phyloP scores from a whole-genome alignment of 2,113 vertebrate genomes.

The Alosa alosa region DNA sequence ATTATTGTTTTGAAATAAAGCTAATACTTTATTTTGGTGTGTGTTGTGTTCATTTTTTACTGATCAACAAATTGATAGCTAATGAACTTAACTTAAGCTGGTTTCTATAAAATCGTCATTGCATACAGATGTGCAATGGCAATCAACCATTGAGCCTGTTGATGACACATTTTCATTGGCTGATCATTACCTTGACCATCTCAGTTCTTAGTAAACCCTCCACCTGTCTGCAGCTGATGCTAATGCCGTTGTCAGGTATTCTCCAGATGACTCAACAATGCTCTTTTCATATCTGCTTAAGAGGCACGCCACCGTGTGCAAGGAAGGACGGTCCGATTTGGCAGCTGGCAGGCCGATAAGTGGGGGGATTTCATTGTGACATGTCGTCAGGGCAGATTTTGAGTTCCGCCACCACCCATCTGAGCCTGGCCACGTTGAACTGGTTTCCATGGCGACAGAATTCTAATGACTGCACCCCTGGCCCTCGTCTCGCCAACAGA shows the following conservation, averaged over 20 bases:
- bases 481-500: constrained; percentile 10
- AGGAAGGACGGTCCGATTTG: background rate
- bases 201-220: background rate
- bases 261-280: background rate
- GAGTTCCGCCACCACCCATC: constrained; percentile 38
- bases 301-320: background rate
- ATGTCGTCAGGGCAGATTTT: constrained; percentile 29
- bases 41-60: too few relatives aligned
- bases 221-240: background rate
- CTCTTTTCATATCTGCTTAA: constrained; percentile 7
- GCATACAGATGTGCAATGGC: background rate
- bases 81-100: too few relatives aligned
- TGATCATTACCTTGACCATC: background rate
- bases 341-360: background rate
- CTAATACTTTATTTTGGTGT: too few relatives aligned
- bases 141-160: background rate
- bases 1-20: too few relatives aligned
- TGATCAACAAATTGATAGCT: too few relatives aligned
- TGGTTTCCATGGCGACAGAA: constrained; percentile 46
- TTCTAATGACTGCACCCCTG: constrained; percentile 43
- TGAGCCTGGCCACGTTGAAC: constrained; percentile 25
- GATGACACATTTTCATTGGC: background rate
- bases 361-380: constrained; percentile 15
- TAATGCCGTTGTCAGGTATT: background rate
- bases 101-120: background rate